A percentile compares a stretch with the other conserved stretches of the same genome.
Conservation (phyloP, 2,797 vertebrate genomes). For the Carcharodon carcharias region DNA sequence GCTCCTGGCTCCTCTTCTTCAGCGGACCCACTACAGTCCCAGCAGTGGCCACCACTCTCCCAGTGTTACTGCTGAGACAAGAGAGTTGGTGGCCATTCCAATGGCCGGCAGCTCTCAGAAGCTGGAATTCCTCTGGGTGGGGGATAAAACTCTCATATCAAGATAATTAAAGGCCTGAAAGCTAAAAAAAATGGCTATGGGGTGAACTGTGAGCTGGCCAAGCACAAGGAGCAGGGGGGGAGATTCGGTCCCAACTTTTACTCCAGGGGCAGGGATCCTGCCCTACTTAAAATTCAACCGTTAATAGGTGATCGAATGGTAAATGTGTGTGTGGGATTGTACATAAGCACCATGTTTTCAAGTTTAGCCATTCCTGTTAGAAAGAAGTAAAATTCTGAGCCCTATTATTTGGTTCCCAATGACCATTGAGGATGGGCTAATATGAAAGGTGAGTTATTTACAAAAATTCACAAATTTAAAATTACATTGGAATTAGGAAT, state of each 20-base stretch:
- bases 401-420: neutral
- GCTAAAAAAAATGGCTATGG: neutral
- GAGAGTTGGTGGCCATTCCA: too few species aligned
- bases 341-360: neutral
- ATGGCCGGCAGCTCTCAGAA: neutral
- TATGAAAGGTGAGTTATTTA: neutral
- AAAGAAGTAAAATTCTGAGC: neutral
- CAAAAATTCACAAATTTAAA: neutral
- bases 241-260: neutral
- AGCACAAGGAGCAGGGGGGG: too few species aligned
- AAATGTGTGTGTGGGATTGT: neutral
- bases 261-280: rapidly evolving
- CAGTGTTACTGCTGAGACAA: neutral
- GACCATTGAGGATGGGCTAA: neutral
- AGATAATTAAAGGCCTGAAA: neutral
- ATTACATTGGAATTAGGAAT: neutral
- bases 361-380: neutral
- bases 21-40: neutral
- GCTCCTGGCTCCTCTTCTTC: neutral
- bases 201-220: neutral
- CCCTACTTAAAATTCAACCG: neutral
- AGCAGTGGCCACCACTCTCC: neutral
- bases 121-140: neutral
- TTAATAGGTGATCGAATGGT: neutral
- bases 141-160: neutral